Evolutionary conservation across 1,140 invertebrate genomes (phyloP).

Genomic region (Temnothorax curvispinosus): DNA sequence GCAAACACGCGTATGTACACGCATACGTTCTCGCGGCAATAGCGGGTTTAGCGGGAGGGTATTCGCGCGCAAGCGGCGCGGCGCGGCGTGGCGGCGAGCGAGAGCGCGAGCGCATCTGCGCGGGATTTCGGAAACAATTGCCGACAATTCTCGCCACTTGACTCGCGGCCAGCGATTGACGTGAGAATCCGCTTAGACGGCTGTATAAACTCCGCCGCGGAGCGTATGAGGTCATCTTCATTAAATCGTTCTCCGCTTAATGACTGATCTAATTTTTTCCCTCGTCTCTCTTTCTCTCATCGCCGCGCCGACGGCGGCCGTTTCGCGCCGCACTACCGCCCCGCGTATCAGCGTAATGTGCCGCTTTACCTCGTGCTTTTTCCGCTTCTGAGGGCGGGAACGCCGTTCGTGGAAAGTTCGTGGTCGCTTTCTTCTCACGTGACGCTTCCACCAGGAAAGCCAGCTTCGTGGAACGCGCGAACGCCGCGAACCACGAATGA

Average conservation of each 20-base stretch:
- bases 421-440: conserved; percentile 37
- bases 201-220: conserved; percentile 77
- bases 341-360: background rate
- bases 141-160: conserved; percentile 86
- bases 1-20: conserved; percentile 44
- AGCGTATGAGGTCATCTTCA: conserved; percentile 86
- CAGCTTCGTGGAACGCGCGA: conserved; percentile 8
- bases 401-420: conserved; percentile 38
- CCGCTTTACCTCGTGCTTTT: conserved; percentile 18
- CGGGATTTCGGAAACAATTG: conserved; percentile 87
- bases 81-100: background rate
- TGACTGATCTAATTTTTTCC: conserved; percentile 85
- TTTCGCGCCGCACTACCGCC: background rate
- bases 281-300: conserved; percentile 62
- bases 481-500: too few species aligned
- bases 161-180: conserved; percentile 85
- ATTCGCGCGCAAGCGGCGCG: conserved; percentile 60
- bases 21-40: background rate
- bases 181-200: conserved; percentile 85
- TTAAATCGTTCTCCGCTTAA: conserved; percentile 86
- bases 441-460: background rate
- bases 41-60: background rate
- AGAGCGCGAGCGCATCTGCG: conserved; percentile 80
- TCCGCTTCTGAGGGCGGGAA: conserved; percentile 18
- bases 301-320: conserved; percentile 51